Evolutionary conservation across 2,888 invertebrate genomes (phyloP).

Genomic region (Polylopha cassiicola): DNA sequence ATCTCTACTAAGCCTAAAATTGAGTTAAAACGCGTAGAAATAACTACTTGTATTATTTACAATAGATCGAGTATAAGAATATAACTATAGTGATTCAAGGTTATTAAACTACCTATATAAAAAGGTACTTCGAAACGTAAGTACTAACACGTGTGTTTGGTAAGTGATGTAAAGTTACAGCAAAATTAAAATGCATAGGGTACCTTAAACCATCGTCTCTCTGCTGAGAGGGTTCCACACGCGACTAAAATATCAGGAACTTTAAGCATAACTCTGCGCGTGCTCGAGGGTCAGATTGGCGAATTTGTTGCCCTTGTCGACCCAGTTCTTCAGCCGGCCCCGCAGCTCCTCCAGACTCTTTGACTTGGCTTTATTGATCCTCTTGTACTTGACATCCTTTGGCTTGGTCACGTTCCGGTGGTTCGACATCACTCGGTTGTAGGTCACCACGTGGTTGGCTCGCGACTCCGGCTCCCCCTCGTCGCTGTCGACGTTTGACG

Average conservation of each 20-base stretch:
- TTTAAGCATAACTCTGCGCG: slow-evolving; percentile 79
- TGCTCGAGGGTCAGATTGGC: slow-evolving; percentile 83
- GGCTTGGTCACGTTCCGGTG: slow-evolving; percentile 93
- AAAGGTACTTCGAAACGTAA: no score
- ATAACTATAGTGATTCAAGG: no score
- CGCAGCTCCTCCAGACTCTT: slow-evolving; percentile 91
- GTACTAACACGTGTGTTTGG: no score
- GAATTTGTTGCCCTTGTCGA: slow-evolving; percentile 86
- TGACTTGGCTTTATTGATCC: slow-evolving; percentile 93
- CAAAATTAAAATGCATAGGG: no score
- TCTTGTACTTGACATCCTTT: slow-evolving; percentile 93
- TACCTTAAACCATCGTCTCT: no score
- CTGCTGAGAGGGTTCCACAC: no score
- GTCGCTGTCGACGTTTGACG: slow-evolving; percentile 61
- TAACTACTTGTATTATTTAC: no score
- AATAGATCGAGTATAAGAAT: no score
- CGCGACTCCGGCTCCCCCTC: slow-evolving; percentile 57
- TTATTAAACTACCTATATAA: no score
- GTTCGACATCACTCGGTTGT: slow-evolving; percentile 93
- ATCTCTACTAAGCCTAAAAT: no score
- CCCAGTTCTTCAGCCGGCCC: slow-evolving; percentile 90
- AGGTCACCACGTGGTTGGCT: slow-evolving; percentile 82
- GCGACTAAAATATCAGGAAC: slow-evolving; percentile 44
- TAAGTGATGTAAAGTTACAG: no score
- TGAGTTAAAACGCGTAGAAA: no score